Evolutionary conservation across 2,797 vertebrate species (phyloP).

Genomic region (Calcarius lapponicus): DNA sequence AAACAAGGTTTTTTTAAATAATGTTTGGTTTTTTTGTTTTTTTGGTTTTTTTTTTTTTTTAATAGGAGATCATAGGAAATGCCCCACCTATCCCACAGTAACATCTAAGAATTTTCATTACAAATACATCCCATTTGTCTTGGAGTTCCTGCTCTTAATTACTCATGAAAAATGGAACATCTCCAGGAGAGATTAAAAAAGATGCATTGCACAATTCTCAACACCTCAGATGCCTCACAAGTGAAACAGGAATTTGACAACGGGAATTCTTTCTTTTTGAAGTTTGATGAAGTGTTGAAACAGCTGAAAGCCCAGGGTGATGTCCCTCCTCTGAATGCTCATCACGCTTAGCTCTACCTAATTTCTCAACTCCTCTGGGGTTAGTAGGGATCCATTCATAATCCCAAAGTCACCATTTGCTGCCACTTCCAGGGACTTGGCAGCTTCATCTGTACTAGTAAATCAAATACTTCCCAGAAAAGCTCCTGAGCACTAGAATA

Average conservation of each 20-base stretch:
- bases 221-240: background rate
- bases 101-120: background rate
- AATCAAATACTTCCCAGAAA: constrained; percentile 32
- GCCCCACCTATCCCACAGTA: background rate
- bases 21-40: background rate
- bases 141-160: background rate
- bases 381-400: constrained; percentile 8
- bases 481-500: background rate
- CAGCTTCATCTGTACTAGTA: constrained; percentile 1
- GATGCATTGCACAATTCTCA: background rate
- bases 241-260: background rate
- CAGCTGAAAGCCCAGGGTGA: background rate
- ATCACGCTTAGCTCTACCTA: background rate
- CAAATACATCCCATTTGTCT: background rate
- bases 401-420: background rate
- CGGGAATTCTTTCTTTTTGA: background rate
- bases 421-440: background rate
- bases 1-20: background rate
- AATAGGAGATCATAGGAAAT: background rate
- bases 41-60: background rate
- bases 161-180: constrained; percentile 6
- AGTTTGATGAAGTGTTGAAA: background rate
- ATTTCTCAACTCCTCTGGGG: background rate
- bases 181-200: background rate
- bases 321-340: constrained; percentile 6